Conservation (phyloP, 92 coral and sea anemone species). For the Zoanthus sociatus region DNA sequence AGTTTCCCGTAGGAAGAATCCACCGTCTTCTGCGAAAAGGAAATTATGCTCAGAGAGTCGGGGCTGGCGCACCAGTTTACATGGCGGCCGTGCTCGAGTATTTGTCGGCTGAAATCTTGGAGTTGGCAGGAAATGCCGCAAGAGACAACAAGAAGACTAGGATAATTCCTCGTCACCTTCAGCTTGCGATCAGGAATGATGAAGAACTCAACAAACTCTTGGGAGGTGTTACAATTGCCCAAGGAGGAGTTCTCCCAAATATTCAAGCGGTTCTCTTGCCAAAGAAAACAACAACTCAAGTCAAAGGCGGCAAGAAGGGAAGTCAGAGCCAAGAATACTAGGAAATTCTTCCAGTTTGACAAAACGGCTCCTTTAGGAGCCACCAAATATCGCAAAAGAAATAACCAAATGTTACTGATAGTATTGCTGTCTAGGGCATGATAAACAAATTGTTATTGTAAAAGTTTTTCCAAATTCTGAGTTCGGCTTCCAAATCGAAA, state of each 20-base stretch:
- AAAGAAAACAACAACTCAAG: slow-evolving; percentile 64
- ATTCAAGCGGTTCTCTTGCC: slow-evolving; percentile 83
- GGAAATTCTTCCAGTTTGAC: not conserved
- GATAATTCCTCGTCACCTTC: slow-evolving; percentile 73
- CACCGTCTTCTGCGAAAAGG: slow-evolving; percentile 35
- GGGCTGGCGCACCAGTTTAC: slow-evolving; percentile 88
- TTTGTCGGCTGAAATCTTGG: slow-evolving; percentile 79
- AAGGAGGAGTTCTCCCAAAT: slow-evolving; percentile 68
- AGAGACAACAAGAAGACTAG: no score
- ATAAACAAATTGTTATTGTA: no score
- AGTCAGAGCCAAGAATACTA: slow-evolving; percentile 82
- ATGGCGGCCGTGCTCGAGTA: slow-evolving; percentile 50
- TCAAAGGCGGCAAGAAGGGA: slow-evolving; percentile 55
- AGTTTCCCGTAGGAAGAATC: slow-evolving; percentile 87
- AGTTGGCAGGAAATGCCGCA: slow-evolving; percentile 78
- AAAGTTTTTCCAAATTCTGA: not conserved
- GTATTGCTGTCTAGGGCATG: no score
- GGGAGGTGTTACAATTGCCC: no score
- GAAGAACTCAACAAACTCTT: no score
- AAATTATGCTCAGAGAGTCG: slow-evolving; percentile 75
- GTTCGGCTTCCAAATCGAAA: no score
- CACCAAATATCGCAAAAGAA: slow-evolving; percentile 42
- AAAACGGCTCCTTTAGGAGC: slow-evolving; percentile 78
- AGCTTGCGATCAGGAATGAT: slow-evolving; percentile 80
- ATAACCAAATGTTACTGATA: not conserved